Base-by-base conservation (phyloP, 2,113 vertebrate species). In the Columba janthina region DNA sequence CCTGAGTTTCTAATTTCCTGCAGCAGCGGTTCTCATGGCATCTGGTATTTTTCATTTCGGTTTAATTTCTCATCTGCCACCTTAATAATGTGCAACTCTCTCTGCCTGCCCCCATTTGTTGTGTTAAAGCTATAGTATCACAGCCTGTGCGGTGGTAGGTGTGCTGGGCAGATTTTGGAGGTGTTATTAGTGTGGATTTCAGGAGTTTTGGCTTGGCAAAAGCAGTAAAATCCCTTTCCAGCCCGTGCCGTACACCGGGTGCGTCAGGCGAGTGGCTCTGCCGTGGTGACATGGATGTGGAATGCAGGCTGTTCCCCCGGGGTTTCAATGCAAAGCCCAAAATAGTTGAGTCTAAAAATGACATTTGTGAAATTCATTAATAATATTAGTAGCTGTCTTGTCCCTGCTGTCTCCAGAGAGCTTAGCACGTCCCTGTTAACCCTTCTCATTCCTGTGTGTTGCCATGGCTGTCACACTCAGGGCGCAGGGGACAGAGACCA, bases 341-440 rank as follows among this genome's bases (percentile, higher is more conserved):
- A 96, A 94, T 95, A 96, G 96, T 93, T 46, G 73, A 85, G 54
- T 62, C 93, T 94, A 93, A 96, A 96, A 92, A 86, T 84, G 75
- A 94, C 93, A 93, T 96, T 97, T 94, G 93, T 96, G 93, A 94
- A 90, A 93, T 95, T 95, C 88, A 88, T 94, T 96, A 92, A 93
- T 88, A 91, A 74, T 74, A 67, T 80, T 90, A 90, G 88, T 85
- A 57, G 54, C 92, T 92, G 88, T 93, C 94, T 90, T 96, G 93
- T 90, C 93, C 83, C 87, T 32, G 50, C 85, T 89, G 91, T 91
- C 94, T 96, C 83, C 85, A 79, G 86, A 78, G 93, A 71, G 88
- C 76, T 93, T 6, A 86, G 83, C 76, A 18, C 19, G 44, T 38
- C 61, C 75, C n/a, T 7, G 14, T 94, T 96, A 96, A 95, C 92